Conservation (phyloP, 2,113 vertebrate genomes). For the Micromys minutus region DNA sequence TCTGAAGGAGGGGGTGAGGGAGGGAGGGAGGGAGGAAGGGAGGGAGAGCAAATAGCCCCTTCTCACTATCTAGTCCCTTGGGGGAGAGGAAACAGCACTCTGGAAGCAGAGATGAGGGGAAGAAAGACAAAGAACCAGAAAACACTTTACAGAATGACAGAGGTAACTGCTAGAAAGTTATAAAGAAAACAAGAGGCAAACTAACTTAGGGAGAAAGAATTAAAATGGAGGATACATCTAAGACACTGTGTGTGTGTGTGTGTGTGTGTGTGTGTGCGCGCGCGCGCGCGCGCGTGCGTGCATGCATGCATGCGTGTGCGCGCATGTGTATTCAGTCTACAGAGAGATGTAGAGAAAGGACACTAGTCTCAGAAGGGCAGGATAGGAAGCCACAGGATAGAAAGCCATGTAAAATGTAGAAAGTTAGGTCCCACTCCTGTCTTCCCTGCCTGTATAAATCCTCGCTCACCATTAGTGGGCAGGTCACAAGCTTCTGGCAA, state of each 20-base stretch:
- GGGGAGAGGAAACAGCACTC: not conserved
- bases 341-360: not conserved
- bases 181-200: not conserved
- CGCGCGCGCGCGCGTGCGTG: too few species aligned
- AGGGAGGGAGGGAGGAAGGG: not conserved
- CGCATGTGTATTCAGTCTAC: not conserved
- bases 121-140: not conserved
- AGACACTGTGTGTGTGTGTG: not conserved
- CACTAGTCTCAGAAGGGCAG: not conserved
- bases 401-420: not conserved
- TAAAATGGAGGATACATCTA: not conserved
- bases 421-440: not conserved
- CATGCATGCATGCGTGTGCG: not conserved
- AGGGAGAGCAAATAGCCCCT: not conserved
- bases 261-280: not conserved
- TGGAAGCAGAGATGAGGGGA: not conserved
- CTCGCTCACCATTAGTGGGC: not conserved
- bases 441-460: not conserved
- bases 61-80: not conserved
- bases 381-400: not conserved
- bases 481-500: constrained; percentile 9
- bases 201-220: not conserved
- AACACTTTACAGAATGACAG: not conserved
- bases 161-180: not conserved
- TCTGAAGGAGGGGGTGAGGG: not conserved